These are phyloP conservation scores for Danio tinwini DNA, from an alignment of 2,797 vertebrate genomes.

Conservation along the genomic window DNA sequence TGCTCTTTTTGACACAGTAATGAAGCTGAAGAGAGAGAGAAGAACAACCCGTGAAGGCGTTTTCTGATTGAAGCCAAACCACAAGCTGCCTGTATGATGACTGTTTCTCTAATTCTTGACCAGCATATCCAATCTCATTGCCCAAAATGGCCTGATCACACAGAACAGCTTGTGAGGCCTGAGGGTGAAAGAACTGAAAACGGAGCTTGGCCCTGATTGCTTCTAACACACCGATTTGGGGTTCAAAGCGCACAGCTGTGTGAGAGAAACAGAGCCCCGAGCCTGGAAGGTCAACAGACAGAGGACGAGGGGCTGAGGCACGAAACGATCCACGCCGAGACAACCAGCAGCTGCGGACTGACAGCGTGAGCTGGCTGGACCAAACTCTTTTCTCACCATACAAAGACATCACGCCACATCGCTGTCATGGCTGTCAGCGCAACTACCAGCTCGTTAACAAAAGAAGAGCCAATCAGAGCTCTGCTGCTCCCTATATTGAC, in stretches of 20 bases:
- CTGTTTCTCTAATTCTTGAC: slow-evolving; percentile 57
- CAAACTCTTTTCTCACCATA: slow-evolving; percentile 64
- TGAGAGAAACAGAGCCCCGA: slow-evolving; percentile 55
- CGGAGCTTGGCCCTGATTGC: slow-evolving; percentile 67
- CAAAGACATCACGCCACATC: slow-evolving; percentile 63
- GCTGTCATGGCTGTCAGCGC: slow-evolving; percentile 65
- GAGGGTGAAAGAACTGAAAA: slow-evolving; percentile 37
- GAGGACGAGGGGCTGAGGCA: slow-evolving; percentile 39
- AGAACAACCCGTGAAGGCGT: slow-evolving; percentile 17
- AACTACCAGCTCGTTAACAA: slow-evolving; percentile 61
- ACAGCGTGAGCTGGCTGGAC: slow-evolving; percentile 68
- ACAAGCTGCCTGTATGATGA: slow-evolving; percentile 50
- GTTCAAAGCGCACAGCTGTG: slow-evolving; percentile 77
- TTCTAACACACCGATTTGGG: slow-evolving; percentile 62
- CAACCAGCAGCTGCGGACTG: slow-evolving; percentile 75
- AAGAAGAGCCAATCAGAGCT: slow-evolving; percentile 58
- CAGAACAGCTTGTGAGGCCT: slow-evolving; percentile 65
- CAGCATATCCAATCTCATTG: slow-evolving; percentile 55
- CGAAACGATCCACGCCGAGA: slow-evolving; percentile 55
- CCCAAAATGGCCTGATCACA: slow-evolving; percentile 43
- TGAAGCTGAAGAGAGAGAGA: slow-evolving; percentile 17
- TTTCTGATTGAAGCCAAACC: slow-evolving; percentile 36
- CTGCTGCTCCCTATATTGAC: slow-evolving; percentile 46
- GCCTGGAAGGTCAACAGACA: slow-evolving; percentile 62
- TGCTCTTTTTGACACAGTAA: slow-evolving; percentile 23